Base-by-base conservation (phyloP, 2,113 vertebrate species). In the Rhizomys pruinosus region DNA sequence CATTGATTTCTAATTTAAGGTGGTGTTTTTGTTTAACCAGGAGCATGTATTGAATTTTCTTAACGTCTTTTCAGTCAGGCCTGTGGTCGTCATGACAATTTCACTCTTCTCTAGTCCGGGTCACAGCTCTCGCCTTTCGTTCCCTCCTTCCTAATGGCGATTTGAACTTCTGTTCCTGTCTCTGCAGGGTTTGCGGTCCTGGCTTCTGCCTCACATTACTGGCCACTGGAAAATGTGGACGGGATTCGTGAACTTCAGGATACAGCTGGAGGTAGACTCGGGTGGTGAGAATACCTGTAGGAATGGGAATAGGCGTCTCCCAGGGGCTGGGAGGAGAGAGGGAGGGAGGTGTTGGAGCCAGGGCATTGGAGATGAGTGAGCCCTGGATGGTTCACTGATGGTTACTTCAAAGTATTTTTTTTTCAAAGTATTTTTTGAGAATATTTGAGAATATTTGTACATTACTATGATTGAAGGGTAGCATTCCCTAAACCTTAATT, bases 121-220 rank as follows among this genome's bases (percentile, higher is more conserved):
- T n/a, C 52, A 15, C 72, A n/a, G 81, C 9, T 42, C 27, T 6
- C 4, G 25, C 11, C 19, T n/a, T 7, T 9, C 3, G 20, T 1
- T 34, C 37, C 44, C 13, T 27, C 55, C 68, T n/a, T 34, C 32
- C 59, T 4, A 2, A 42, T 4, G 0, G 19, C 20, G 63, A 61
- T 4, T 10, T 77, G 19, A 81, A 7, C 1, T 1, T 8, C 32
- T 25, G 47, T 0, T 92, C 57, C 88, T 37, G 96, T 97, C 79
- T 84, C 32, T 81, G 34, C 97, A 99, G 99, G 99, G 77, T 99
- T 99, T 96, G 97, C 98, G 94, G 98, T 99, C 96, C 97, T 99
- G 66, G 98, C 98, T 12, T 98, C 98, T 2, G 99, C 99, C 74
- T 99, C 99, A 77, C 99, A 99, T 94, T 99, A 99, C 91, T 99